phyloP scores from a whole-genome alignment of 23 tunicate genomes.

The Trididemnum nubilum region DNA sequence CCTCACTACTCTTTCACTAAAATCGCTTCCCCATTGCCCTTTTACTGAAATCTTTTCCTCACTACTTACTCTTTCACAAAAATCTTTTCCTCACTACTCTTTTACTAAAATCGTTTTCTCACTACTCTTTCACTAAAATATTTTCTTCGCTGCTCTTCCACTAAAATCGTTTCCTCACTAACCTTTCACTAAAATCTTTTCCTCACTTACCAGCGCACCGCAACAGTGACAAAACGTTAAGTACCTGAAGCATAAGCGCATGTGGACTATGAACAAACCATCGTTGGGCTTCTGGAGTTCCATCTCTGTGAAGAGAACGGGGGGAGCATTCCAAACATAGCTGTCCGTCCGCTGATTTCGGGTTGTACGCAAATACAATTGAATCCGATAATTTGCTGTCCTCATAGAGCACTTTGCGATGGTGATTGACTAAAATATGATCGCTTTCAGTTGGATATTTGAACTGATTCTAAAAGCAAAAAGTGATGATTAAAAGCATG shows the following conservation, averaged over 20 bases:
- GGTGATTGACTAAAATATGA: constrained; percentile 79
- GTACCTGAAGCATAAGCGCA: constrained; percentile 92
- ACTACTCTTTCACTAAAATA: too few relatives aligned
- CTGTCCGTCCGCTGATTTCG: constrained; percentile 96
- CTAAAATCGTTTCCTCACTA: too few relatives aligned
- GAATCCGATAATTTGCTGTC: constrained; percentile 78
- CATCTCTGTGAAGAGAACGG: constrained; percentile 39
- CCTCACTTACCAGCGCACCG: too few relatives aligned
- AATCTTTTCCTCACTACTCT: too few relatives aligned
- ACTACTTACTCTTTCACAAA: too few relatives aligned
- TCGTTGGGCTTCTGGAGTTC: constrained; percentile 54
- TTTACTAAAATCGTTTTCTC: too few relatives aligned
- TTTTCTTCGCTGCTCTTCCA: too few relatives aligned
- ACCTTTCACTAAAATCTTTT: too few relatives aligned
- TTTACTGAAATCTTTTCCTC: too few relatives aligned
- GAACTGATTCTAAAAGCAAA: constrained; percentile 84
- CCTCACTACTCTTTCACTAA: too few relatives aligned
- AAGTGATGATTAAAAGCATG: neutral
- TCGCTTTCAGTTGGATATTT: constrained; percentile 92
- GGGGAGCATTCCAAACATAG: constrained; percentile 97
- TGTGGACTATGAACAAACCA: constrained; percentile 99
- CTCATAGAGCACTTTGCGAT: constrained; percentile 87
- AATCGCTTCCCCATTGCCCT: too few relatives aligned
- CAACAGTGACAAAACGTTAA: too few relatives aligned
- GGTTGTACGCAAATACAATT: constrained; percentile 92